phyloP scores from a whole-genome alignment of 2,797 vertebrate genomes.

The Poeciliopsis presidionis region DNA sequence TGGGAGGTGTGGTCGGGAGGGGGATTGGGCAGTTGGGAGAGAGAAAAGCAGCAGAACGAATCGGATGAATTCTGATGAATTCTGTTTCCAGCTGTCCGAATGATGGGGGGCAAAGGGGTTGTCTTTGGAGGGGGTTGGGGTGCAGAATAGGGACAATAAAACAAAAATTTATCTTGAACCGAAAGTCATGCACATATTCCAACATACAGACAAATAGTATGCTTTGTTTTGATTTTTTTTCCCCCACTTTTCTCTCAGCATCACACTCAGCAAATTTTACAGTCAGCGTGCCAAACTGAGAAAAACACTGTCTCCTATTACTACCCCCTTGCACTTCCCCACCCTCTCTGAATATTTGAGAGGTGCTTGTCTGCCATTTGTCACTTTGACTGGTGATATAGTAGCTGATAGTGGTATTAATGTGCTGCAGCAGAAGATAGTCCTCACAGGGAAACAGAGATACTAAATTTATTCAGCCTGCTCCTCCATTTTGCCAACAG shows the following conservation, averaged over 20 bases:
- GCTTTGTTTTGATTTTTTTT: conserved; percentile 24
- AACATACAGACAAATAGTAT: conserved; percentile 54
- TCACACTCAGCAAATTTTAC: conserved; percentile 35
- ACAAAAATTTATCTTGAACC: conserved; percentile 73
- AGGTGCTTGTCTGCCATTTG: conserved; percentile 78
- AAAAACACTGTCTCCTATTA: conserved; percentile 62
- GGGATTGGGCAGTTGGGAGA: conserved; percentile 71
- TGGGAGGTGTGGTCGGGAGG: conserved; percentile 54
- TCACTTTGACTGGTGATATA: conserved; percentile 81
- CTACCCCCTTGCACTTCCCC: conserved; percentile 49
- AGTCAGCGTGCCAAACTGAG: conserved; percentile 49
- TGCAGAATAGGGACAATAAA: conserved; percentile 75
- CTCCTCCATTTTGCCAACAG: conserved; percentile 50
- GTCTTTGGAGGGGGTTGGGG: conserved; percentile 16
- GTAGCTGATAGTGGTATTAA: conserved; percentile 79
- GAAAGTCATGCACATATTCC: conserved; percentile 67
- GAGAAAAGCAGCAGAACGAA: conserved; percentile 86
- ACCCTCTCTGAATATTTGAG: conserved; percentile 76
- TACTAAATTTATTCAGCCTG: conserved; percentile 65
- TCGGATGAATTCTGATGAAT: conserved; percentile 87
- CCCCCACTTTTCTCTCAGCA: conserved; percentile 29
- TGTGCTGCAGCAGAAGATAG: conserved; percentile 70
- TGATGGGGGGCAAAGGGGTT: conserved; percentile 55
- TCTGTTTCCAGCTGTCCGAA: conserved; percentile 84
- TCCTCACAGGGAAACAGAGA: conserved; percentile 58